Percentiles rank a stretch among this genome's conserved stretches.
These are phyloP conservation scores for Aphis craccivora DNA, from an alignment of 1,140 invertebrate genomes.

Conservation along the genomic window DNA sequence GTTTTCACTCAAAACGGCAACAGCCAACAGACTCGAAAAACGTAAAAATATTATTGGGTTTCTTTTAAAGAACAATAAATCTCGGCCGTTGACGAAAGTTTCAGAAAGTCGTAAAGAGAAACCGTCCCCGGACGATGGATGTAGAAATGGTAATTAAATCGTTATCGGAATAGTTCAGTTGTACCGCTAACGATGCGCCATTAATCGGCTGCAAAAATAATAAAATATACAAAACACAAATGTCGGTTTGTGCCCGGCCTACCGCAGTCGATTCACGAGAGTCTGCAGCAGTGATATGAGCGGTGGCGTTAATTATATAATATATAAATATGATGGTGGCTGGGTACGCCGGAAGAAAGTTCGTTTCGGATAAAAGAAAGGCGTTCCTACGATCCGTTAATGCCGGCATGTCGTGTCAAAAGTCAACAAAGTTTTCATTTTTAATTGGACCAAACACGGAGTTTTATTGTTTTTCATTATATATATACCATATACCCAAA, in stretches of 20 bases:
- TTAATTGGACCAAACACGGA: slow-evolving; percentile 46
- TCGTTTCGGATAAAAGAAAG: slow-evolving; percentile 46
- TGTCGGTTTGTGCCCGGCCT: background rate
- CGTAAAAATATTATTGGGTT: slow-evolving; percentile 46
- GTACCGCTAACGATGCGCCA: slow-evolving; percentile 37
- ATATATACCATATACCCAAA: slow-evolving; percentile 13
- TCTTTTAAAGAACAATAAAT: slow-evolving; percentile 50
- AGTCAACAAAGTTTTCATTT: slow-evolving; percentile 35
- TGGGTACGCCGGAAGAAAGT: background rate
- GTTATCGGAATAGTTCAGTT: slow-evolving; percentile 56
- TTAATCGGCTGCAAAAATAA: slow-evolving; percentile 43
- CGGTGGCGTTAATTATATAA: background rate
- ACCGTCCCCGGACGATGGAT: background rate
- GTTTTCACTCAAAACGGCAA: background rate
- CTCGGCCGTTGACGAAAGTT: slow-evolving; percentile 2
- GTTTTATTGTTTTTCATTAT: slow-evolving; percentile 50
- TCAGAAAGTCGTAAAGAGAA: slow-evolving; percentile 37
- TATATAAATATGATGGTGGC: background rate
- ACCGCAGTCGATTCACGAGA: background rate
- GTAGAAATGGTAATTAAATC: slow-evolving; percentile 51
- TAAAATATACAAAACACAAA: slow-evolving; percentile 25
- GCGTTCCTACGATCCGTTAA: slow-evolving; percentile 45
- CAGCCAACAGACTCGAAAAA: background rate
- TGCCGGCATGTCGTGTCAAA: slow-evolving; percentile 4
- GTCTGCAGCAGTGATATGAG: background rate